Evolutionary conservation across 2,797 vertebrate species (phyloP).

Genomic region (Nyctibius grandis): DNA sequence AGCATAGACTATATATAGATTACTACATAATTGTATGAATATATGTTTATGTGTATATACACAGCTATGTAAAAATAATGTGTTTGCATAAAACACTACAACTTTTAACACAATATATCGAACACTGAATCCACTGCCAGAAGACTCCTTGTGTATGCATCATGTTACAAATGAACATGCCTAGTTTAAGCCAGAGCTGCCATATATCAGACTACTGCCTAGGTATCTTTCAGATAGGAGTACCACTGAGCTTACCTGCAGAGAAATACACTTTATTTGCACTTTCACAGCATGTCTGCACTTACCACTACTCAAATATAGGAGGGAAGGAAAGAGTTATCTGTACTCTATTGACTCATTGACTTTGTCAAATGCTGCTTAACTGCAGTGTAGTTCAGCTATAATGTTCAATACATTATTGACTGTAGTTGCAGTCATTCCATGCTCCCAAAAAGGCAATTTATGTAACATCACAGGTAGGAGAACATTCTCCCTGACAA

Average conservation of each 20-base stretch:
- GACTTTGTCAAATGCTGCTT: conserved; percentile 31
- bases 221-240: conserved; percentile 6
- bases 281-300: conserved; percentile 61
- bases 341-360: conserved; percentile 7
- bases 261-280: conserved; percentile 66
- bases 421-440: conserved; percentile 28
- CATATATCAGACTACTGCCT: not conserved
- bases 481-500: not conserved
- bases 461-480: not conserved
- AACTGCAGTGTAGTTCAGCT: not conserved
- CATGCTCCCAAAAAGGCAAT: not conserved
- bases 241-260: conserved; percentile 58
- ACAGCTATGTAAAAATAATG: not conserved
- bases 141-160: not conserved
- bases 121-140: not conserved
- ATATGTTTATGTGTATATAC: not conserved
- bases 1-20: not conserved
- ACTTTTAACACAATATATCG: not conserved
- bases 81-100: not conserved
- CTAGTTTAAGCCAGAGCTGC: not conserved
- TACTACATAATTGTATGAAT: not conserved
- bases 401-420: conserved; percentile 11
- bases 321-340: conserved; percentile 46
- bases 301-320: conserved; percentile 65
- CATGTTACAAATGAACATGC: not conserved